Evolutionary conservation across 2,113 vertebrate genomes (phyloP).

Genomic region (Onychorhynchus coronatus): DNA sequence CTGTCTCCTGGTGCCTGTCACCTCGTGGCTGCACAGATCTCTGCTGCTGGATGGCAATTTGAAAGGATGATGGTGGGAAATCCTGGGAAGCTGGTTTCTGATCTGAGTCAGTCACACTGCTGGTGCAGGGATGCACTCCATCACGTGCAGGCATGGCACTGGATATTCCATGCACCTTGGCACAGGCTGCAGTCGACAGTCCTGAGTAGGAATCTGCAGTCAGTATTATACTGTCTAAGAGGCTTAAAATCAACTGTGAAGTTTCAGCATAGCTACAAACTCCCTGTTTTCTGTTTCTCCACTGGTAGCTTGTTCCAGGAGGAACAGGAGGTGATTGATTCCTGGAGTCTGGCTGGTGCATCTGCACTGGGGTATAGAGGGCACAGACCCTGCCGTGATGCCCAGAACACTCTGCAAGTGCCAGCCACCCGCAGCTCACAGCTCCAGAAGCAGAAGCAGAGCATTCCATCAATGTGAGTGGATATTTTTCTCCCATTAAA

Average conservation of each 20-base stretch:
- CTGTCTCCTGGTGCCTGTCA: neutral
- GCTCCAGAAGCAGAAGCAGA: neutral
- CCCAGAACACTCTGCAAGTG: neutral
- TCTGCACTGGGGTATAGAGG: neutral
- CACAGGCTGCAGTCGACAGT: neutral
- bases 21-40: neutral
- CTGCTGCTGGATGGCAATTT: neutral
- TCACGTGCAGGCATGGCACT: neutral
- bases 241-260: slow-evolving; percentile 37
- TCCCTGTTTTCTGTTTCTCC: neutral
- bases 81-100: neutral
- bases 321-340: neutral
- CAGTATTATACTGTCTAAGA: slow-evolving; percentile 1
- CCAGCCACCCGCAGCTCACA: accelerated
- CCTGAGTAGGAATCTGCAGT: slow-evolving; percentile 29
- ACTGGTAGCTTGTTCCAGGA: neutral
- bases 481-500: neutral
- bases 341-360: neutral
- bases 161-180: slow-evolving; percentile 14
- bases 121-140: neutral
- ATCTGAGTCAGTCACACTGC: neutral
- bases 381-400: accelerated
- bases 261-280: neutral
- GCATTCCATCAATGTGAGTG: neutral
- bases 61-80: neutral